Evolutionary conservation across 2,113 vertebrate species (phyloP), one percentile per base, ranked within the genome.

Genomic region (Phyllostomus hastatus): DNA sequence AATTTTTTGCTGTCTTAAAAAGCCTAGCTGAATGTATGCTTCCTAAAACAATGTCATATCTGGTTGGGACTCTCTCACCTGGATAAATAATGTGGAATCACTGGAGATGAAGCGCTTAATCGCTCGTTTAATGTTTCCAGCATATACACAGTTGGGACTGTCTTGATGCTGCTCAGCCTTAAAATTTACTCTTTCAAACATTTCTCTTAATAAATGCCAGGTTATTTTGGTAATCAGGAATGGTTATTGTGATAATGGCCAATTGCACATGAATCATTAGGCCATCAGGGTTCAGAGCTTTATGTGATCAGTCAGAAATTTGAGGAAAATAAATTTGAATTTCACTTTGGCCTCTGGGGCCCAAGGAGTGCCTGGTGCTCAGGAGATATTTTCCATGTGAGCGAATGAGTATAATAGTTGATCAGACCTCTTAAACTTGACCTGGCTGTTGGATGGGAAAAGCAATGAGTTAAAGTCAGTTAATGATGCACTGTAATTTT

Each of bases 241-340:
- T 84, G 91, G 78, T 69, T 57, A 61, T 70, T 94, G 61, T 94
- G 92, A 93, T 73, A 78, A 73, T 90, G n/a, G 67, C 35, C 69
- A 66, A 83, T 67, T 76, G 52, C 12, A 61, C 38, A 50, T 6
- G 35, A 96, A 54, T 95, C 26, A 1, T 86, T 95, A 72, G 48
- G n/a, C 59, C 78, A 79, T 93, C 69, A 88, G 64, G 57, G 78
- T 87, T 93, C 73, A 83, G 69, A 26, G 57, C 73, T 96, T 92
- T 94, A 59, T 73, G 90, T 41, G 59, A 96, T 95, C 75, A 87
- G 89, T 97, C 79, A 94, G 86, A 95, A 93, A 96, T 93, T 89
- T 89, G 38, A 88, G 75, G 85, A 94, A 95, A 94, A 93, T 95
- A 93, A 95, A 93, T 97, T 41, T 54, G 66, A 93, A 86, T 87